phyloP scores from a whole-genome alignment of 1,140 invertebrate species.

The Doryteuthis pealeii region DNA sequence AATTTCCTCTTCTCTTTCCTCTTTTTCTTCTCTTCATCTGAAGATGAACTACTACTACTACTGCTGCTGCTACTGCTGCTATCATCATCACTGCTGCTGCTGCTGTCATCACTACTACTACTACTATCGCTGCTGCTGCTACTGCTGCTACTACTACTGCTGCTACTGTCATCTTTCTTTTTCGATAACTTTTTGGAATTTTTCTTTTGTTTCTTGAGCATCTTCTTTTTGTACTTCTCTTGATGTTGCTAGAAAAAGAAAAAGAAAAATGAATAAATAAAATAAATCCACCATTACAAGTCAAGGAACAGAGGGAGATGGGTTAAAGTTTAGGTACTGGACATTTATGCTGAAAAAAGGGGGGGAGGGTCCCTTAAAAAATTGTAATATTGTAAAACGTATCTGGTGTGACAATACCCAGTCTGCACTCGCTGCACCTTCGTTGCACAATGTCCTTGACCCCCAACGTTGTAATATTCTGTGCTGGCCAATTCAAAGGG shows the following conservation, averaged over 20 bases:
- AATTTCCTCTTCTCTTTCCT: conserved; percentile 56
- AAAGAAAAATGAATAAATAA: conserved; percentile 15
- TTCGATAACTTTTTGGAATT: conserved; percentile 60
- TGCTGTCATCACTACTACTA: not conserved
- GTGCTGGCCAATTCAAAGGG: no score
- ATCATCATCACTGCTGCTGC: not conserved
- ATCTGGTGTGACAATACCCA: no score
- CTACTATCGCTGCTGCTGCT: not conserved
- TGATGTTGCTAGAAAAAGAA: conserved; percentile 38
- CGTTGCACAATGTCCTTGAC: no score
- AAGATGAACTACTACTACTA: conserved; percentile 36
- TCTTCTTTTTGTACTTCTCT: conserved; percentile 63
- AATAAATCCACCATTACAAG: no score
- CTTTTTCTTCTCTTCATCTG: conserved; percentile 56
- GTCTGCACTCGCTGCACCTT: no score
- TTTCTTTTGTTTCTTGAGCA: conserved; percentile 72
- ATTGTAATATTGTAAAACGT: no score
- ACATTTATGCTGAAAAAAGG: no score
- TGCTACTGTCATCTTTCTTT: conserved; percentile 35
- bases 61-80: not conserved
- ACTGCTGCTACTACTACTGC: not conserved
- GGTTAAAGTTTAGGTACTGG: no score
- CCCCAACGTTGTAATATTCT: no score
- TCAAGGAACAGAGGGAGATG: no score
- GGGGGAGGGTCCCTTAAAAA: no score